phyloP scores from a whole-genome alignment of 2,113 vertebrate species.

The Phyllostomus discolor region DNA sequence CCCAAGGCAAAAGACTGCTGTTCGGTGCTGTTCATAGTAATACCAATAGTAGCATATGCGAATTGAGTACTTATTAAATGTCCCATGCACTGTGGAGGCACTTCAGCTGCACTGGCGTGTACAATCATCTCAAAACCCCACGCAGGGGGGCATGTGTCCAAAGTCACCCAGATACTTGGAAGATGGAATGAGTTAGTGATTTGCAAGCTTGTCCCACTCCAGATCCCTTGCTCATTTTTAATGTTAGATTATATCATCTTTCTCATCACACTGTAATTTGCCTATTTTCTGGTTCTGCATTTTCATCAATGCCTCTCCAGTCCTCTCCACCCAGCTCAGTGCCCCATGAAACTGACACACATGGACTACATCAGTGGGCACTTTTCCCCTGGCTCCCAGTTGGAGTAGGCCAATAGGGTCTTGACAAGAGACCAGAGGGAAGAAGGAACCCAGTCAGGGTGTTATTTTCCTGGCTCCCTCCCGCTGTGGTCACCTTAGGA shows the following conservation, averaged over 20 bases:
- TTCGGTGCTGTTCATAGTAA: background rate
- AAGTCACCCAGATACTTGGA: background rate
- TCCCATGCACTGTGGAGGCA: background rate
- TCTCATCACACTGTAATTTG: background rate
- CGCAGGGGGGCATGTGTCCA: background rate
- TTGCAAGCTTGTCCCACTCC: background rate
- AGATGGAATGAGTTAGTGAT: background rate
- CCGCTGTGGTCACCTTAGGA: background rate
- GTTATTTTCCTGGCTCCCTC: background rate
- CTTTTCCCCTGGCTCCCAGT: background rate
- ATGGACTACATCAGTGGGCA: accelerated
- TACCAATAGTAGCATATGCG: background rate
- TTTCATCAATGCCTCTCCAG: background rate
- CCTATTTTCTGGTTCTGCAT: background rate
- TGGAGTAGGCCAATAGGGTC: background rate
- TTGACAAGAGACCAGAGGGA: background rate
- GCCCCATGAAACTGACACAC: background rate
- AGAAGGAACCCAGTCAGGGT: background rate
- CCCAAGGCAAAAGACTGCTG: accelerated
- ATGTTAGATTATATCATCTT: background rate
- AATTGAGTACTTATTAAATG: background rate
- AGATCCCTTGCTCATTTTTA: background rate
- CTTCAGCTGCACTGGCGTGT: background rate
- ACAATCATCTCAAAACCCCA: background rate
- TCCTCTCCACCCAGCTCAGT: background rate